Conservation (phyloP, 2,888 invertebrate species). For the Leptodirus hochenwartii region DNA sequence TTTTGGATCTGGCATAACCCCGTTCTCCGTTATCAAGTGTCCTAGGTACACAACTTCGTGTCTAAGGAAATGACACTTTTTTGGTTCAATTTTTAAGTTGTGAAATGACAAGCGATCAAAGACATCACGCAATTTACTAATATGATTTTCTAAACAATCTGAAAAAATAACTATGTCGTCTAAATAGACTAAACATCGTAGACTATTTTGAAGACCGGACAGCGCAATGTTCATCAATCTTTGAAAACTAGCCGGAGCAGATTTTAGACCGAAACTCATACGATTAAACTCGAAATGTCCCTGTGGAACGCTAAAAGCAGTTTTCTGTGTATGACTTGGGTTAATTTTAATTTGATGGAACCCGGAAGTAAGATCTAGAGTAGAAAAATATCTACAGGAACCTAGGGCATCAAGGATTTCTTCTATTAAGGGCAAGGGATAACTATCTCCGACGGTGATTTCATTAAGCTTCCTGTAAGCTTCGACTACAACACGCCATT, state of each 20-base stretch:
- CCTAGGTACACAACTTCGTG: constrained; percentile 15
- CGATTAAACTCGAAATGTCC: not conserved
- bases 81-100: constrained; percentile 12
- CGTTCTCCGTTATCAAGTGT: constrained; percentile 15
- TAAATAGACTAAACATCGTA: not conserved
- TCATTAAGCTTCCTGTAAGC: constrained; percentile 23
- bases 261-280: not conserved
- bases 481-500: constrained; percentile 22
- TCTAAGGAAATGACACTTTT: constrained; percentile 16
- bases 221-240: constrained; percentile 1
- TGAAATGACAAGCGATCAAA: not conserved
- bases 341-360: constrained; percentile 22
- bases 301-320: not conserved
- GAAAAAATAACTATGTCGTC: not conserved
- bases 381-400: constrained; percentile 20
- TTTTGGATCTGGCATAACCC: constrained; percentile 14
- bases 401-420: constrained; percentile 22
- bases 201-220: not conserved
- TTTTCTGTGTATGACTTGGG: constrained; percentile 12
- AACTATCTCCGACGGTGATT: constrained; percentile 19
- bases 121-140: not conserved
- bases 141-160: not conserved
- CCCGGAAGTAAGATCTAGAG: constrained; percentile 22
- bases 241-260: not conserved
- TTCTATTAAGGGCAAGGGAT: constrained; percentile 21